A percentile compares a stretch with the other conserved stretches of the same genome.
Evolutionary conservation across 2,797 vertebrate species (phyloP).

Genomic region (Poeciliopsis presidionis): DNA sequence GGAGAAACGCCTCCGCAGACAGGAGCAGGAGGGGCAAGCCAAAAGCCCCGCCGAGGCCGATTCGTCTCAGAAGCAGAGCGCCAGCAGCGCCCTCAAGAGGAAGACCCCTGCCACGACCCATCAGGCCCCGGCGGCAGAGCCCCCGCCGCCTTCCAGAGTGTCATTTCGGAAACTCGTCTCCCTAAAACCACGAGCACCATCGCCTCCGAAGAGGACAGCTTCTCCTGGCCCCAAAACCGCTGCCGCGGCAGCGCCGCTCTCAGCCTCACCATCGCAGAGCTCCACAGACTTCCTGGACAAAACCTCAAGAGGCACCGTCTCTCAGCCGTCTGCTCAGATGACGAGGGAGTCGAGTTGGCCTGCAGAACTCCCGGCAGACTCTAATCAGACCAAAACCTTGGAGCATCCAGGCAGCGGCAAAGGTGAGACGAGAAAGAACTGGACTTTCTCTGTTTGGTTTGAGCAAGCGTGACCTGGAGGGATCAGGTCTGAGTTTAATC

Average conservation of each 20-base stretch:
- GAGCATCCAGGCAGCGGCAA: slow-evolving; percentile 59
- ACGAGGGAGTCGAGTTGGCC: not conserved
- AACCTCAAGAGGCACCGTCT: slow-evolving; percentile 12
- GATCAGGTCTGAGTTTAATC: not conserved
- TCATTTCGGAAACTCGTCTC: slow-evolving; percentile 44
- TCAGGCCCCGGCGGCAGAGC: not conserved
- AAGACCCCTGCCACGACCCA: slow-evolving; percentile 31
- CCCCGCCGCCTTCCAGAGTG: slow-evolving; percentile 32
- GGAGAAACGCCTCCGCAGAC: slow-evolving; percentile 86
- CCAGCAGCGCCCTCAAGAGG: slow-evolving; percentile 35
- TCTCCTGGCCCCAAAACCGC: not conserved
- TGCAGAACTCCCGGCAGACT: slow-evolving; percentile 40
- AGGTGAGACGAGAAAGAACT: slow-evolving; percentile 56
- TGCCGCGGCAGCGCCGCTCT: not conserved
- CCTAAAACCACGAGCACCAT: slow-evolving; percentile 47
- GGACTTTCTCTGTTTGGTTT: not conserved
- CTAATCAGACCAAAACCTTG: slow-evolving; percentile 53
- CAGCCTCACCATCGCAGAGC: slow-evolving; percentile 15
- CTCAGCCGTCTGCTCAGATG: slow-evolving; percentile 17
- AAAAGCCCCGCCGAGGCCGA: slow-evolving; percentile 25
- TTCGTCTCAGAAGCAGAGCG: slow-evolving; percentile 25
- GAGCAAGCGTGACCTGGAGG: not conserved
- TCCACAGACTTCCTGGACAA: slow-evolving; percentile 26
- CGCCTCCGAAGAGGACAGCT: slow-evolving; percentile 3
- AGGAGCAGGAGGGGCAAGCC: slow-evolving; percentile 69